phyloP scores from a whole-genome alignment of 2,797 vertebrate species.

The Microctenopoma stevenorrisi region DNA sequence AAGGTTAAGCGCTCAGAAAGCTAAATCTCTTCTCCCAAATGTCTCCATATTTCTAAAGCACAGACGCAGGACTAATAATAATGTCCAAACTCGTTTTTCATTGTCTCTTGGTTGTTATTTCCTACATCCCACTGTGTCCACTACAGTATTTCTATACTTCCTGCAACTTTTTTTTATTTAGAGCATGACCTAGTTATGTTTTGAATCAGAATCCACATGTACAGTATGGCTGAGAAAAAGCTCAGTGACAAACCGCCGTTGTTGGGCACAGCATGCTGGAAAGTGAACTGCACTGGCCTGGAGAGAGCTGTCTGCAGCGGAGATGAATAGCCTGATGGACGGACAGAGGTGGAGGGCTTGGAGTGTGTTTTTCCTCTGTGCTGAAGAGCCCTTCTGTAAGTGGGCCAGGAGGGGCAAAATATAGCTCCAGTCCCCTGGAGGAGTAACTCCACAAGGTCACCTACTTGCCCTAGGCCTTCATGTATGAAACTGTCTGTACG shows the following conservation, averaged over 20 bases:
- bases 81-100: constrained; percentile 42
- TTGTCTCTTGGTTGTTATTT: constrained; percentile 33
- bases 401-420: constrained; percentile 76
- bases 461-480: constrained; percentile 66
- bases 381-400: constrained; percentile 71
- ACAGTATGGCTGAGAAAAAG: constrained; percentile 43
- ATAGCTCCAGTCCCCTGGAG: constrained; percentile 73
- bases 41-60: constrained; percentile 29
- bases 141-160: constrained; percentile 38
- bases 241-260: constrained; percentile 45
- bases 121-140: constrained; percentile 26
- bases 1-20: constrained; percentile 22
- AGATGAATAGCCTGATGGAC: constrained; percentile 76
- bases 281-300: constrained; percentile 48
- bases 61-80: constrained; percentile 23
- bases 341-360: constrained; percentile 51
- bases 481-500: constrained; percentile 56
- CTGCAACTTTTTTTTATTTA: constrained; percentile 24
- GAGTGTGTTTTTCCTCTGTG: constrained; percentile 63
- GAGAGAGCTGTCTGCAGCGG: constrained; percentile 53
- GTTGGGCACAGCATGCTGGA: constrained; percentile 52
- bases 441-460: constrained; percentile 82
- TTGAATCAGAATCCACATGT: constrained; percentile 69
- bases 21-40: constrained; percentile 20
- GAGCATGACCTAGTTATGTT: constrained; percentile 68